Percentiles rank a stretch among this genome's conserved stretches.
phyloP scores from a whole-genome alignment of 2,888 invertebrate genomes.

The Drosophila sordidapex region DNA sequence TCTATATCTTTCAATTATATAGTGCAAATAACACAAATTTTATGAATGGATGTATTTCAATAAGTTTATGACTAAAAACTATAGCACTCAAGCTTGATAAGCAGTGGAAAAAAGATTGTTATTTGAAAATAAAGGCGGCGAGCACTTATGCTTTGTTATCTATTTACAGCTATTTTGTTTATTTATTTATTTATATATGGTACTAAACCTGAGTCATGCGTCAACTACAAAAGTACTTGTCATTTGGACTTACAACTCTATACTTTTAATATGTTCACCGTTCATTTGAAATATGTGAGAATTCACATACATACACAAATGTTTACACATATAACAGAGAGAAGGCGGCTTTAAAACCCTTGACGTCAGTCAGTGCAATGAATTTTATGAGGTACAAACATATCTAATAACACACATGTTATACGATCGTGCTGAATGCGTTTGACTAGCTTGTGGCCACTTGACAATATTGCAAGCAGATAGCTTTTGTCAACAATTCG shows the following conservation, averaged over 20 bases:
- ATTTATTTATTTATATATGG: not conserved
- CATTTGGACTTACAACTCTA: too few relatives aligned
- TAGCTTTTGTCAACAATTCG: conserved; percentile 6
- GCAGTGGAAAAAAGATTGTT: not conserved
- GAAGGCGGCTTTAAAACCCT: too few relatives aligned
- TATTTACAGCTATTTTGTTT: not conserved
- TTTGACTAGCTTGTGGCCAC: conserved; percentile 16
- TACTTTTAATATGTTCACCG: not conserved
- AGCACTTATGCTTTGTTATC: not conserved
- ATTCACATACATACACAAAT: not conserved
- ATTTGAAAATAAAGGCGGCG: not conserved
- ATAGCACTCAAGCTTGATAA: not conserved
- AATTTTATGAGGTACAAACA: not conserved
- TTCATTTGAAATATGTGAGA: conserved; percentile 6
- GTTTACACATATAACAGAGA: not conserved
- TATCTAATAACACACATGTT: not conserved
- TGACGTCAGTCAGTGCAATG: not conserved
- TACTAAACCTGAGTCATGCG: not conserved
- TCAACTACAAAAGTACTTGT: not conserved
- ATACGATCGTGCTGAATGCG: conserved; percentile 13
- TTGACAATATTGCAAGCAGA: conserved; percentile 14
- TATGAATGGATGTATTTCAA: not conserved
- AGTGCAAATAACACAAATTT: not conserved
- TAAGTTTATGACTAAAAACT: not conserved
- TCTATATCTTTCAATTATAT: not conserved